Evolutionary conservation across 2,113 vertebrate genomes (phyloP).

Genomic region (Gadus macrocephalus): DNA sequence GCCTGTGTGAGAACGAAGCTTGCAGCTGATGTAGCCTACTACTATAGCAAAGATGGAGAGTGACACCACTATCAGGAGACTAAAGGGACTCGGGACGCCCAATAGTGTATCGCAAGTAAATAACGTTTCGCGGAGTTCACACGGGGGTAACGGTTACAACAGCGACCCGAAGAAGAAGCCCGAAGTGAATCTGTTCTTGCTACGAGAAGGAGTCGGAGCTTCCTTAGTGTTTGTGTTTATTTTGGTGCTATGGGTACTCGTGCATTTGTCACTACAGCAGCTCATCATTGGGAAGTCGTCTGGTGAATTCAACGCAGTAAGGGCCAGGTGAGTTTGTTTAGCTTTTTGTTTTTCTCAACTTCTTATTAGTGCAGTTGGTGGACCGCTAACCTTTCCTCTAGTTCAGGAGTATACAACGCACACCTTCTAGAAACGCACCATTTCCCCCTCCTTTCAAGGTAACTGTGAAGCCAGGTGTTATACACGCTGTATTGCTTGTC

Average conservation of each 20-base stretch:
- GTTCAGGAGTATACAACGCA: slow-evolving; percentile 12
- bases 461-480: slow-evolving; percentile 1
- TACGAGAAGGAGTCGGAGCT: slow-evolving; percentile 62
- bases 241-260: slow-evolving; percentile 67
- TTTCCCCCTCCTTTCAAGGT: slow-evolving; percentile 13
- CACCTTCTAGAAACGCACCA: slow-evolving; percentile 47
- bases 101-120: slow-evolving; percentile 23
- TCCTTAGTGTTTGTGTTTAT: slow-evolving; percentile 67
- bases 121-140: slow-evolving; percentile 18
- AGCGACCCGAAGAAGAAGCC: slow-evolving; percentile 61
- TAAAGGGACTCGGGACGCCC: slow-evolving; percentile 47
- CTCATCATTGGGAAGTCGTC: slow-evolving; percentile 67
- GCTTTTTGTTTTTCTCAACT: neutral
- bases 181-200: slow-evolving; percentile 57
- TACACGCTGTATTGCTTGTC: too few relatives aligned
- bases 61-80: slow-evolving; percentile 68
- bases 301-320: slow-evolving; percentile 66
- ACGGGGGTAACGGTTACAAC: slow-evolving; percentile 50
- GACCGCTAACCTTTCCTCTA: slow-evolving; percentile 45
- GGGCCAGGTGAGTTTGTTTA: slow-evolving; percentile 65
- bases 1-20: slow-evolving; percentile 14
- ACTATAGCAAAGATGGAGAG: slow-evolving; percentile 66
- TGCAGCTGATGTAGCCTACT: slow-evolving; percentile 42
- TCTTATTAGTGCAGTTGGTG: neutral
- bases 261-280: slow-evolving; percentile 71